Evolutionary conservation across 2,797 vertebrate species (phyloP), one percentile per base, ranked within the genome.

Genomic region (Spatula versicolor): DNA sequence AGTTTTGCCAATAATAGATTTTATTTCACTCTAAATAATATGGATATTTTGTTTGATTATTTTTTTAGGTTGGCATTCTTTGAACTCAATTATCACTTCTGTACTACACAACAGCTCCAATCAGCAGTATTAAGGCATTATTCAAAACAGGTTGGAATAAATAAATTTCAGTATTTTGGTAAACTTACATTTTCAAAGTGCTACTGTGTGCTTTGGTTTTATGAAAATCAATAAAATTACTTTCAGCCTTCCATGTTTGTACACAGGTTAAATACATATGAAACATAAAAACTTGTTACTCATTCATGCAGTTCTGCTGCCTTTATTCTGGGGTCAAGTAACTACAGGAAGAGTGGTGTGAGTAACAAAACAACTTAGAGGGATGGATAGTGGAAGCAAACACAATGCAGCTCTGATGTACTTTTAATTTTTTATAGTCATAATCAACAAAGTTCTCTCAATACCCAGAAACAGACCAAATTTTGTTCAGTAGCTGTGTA

Each of bases 41-140:
- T 64, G 20, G 39, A 35, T 60, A 72, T 52, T 71, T 41, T 74
- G 74, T 43, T 66, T 97, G 96, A 3, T 4, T 56, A 74, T 92
- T 28, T 56, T 97, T 97, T 81, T 93, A 99, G 99, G 89, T 97
- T 99, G 97, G 98, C 98, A 30, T 99, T 98, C 97, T 99, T 99
- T 96, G 98, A 99, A 97, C 96, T 99, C 97, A 98, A 86, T 37
- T 99, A 99, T 97, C 98, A 99, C 96, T 99, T 99, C 95, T 98
- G 97, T 84, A 99, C 99, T 58, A 98, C 98, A 25, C 98, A 99
- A 81, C 98, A 99, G 95, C 98, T 99, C 11, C 98, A 99, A 30
- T 98, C 97, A 97, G 97, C 99, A 95, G 99, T 99, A 96, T 39
- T 99, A 95, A 98, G 97, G 62, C 99, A 99, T 98, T 99, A 99